Evolutionary conservation across 2,113 vertebrate genomes (phyloP).

Genomic region (Oreochromis tanganicae): DNA sequence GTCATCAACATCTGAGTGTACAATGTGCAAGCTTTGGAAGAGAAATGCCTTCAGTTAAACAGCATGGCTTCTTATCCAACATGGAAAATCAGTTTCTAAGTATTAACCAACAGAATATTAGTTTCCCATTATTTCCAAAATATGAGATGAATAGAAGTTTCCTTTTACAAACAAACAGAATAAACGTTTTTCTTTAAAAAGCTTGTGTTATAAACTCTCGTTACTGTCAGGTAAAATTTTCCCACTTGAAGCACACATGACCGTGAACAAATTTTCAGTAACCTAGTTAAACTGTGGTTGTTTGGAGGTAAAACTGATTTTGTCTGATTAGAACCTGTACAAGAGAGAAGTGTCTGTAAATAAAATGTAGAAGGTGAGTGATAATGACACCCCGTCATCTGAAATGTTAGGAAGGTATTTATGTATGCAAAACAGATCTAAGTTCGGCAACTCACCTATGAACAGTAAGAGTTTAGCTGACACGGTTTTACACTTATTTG

Average conservation of each 20-base stretch:
- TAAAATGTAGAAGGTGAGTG: not conserved
- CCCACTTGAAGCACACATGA: not conserved
- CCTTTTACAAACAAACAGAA: not conserved
- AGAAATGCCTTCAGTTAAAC: not conserved
- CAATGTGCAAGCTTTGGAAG: not conserved
- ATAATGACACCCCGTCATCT: not conserved
- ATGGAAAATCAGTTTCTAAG: slow-evolving; percentile 17
- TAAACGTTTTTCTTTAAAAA: not conserved
- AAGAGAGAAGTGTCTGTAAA: not conserved
- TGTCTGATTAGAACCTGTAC: not conserved
- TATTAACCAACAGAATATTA: not conserved
- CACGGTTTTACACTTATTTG: not conserved
- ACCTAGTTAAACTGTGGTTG: not conserved
- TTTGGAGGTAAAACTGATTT: not conserved
- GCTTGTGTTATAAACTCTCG: not conserved
- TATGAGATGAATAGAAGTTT: not conserved
- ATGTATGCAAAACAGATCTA: not conserved
- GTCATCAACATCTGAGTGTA: not conserved
- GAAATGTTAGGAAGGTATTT: not conserved
- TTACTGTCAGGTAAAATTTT: not conserved
- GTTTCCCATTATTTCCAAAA: not conserved
- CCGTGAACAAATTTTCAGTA: not conserved
- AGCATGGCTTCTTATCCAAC: not conserved
- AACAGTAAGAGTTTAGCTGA: not conserved
- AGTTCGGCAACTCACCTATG: not conserved